These are phyloP conservation scores for Anthopleura xanthogrammica DNA, from an alignment of 92 coral and sea anemone genomes.

Conservation along the genomic window DNA sequence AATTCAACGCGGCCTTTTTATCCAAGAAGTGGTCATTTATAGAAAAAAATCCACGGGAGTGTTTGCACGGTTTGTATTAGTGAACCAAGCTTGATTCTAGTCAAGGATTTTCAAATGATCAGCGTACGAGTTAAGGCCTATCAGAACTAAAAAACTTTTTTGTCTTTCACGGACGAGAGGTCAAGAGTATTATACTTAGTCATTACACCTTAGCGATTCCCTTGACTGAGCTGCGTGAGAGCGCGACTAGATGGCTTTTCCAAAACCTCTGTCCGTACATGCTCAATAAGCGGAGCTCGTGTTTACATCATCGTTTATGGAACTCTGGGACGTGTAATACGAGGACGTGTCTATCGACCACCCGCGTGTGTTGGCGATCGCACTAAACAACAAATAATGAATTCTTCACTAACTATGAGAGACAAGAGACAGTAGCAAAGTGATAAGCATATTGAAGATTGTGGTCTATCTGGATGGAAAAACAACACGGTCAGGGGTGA, in stretches of 20 bases:
- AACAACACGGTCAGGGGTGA: conserved; percentile 49
- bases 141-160: conserved; percentile 5
- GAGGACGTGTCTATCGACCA: conserved; percentile 17
- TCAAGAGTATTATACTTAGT: conserved; percentile 37
- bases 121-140: conserved; percentile 18
- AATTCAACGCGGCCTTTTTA: conserved; percentile 2
- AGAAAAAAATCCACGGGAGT: conserved; percentile 1
- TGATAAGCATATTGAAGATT: conserved; percentile 73
- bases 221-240: conserved; percentile 65
- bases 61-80: neutral
- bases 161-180: conserved; percentile 25
- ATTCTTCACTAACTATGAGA: conserved; percentile 19
- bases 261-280: conserved; percentile 7
- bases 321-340: neutral
- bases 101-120: neutral
- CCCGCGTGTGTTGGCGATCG: conserved; percentile 18
- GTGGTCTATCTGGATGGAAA: conserved; percentile 46
- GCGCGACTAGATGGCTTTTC: conserved; percentile 1
- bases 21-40: neutral
- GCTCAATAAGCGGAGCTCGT: conserved; percentile 13
- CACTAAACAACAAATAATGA: conserved; percentile 27
- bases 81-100: neutral
- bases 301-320: neutral
- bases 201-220: conserved; percentile 33
- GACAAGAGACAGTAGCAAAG: conserved; percentile 32